phyloP scores from a whole-genome alignment of 1,140 invertebrate genomes.

The Drosophila erecta region DNA sequence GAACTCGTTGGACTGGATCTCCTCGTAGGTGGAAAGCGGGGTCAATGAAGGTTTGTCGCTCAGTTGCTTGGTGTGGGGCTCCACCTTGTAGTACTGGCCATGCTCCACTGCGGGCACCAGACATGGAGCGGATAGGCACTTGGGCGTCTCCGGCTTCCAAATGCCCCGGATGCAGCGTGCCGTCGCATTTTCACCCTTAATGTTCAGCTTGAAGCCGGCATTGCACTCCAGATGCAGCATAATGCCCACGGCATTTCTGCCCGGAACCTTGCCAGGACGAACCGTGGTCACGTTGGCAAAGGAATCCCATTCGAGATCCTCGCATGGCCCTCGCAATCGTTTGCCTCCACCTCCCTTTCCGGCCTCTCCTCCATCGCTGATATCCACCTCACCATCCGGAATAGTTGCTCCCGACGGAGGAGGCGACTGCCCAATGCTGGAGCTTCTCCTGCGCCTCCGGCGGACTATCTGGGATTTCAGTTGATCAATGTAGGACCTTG shows the following conservation, averaged over 20 bases:
- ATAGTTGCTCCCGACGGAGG: conserved; percentile 27
- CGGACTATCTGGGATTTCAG: conserved; percentile 76
- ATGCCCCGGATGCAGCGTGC: conserved; percentile 91
- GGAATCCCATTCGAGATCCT: conserved; percentile 82
- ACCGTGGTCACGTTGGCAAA: conserved; percentile 78
- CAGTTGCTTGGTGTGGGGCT: conserved; percentile 70
- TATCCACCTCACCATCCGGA: conserved; percentile 58
- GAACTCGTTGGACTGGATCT: conserved; percentile 82
- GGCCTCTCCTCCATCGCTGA: conserved; percentile 59
- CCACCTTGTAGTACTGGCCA: conserved; percentile 80
- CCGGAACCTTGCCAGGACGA: conserved; percentile 78
- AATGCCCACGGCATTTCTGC: conserved; percentile 87
- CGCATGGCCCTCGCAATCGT: conserved; percentile 85
- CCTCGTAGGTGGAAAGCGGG: conserved; percentile 76
- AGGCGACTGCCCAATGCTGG: conserved; percentile 35
- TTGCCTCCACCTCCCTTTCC: conserved; percentile 61
- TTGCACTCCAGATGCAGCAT: conserved; percentile 90
- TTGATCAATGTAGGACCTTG: conserved; percentile 65
- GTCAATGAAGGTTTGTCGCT: conserved; percentile 72
- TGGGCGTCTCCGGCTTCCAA: conserved; percentile 92
- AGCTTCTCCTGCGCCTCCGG: conserved; percentile 62
- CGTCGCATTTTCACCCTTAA: conserved; percentile 89
- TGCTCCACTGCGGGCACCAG: conserved; percentile 80
- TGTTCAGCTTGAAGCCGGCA: conserved; percentile 90
- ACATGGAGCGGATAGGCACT: conserved; percentile 88